Percentiles rank a stretch among this genome's conserved stretches.
Evolutionary conservation across 2,113 vertebrate species (phyloP).

Genomic region (Sylvilagus bachmani): DNA sequence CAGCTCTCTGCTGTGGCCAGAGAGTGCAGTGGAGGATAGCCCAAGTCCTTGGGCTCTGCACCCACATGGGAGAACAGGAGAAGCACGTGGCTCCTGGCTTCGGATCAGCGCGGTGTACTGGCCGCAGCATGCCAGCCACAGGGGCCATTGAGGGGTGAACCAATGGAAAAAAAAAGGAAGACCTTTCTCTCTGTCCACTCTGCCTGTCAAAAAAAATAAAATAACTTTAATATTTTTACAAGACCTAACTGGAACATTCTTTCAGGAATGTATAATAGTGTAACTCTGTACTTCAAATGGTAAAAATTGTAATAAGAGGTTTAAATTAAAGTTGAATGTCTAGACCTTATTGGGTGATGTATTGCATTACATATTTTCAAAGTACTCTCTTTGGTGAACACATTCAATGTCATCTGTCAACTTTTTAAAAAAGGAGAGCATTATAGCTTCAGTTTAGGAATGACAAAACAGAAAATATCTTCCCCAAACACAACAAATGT

Average conservation of each 20-base stretch:
- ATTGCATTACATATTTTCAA: neutral
- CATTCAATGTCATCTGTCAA: neutral
- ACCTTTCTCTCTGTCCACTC: too few relatives aligned
- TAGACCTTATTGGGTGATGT: neutral
- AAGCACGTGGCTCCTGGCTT: too few relatives aligned
- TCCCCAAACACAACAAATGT: neutral
- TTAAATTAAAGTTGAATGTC: conserved; percentile 22
- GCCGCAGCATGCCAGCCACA: too few relatives aligned
- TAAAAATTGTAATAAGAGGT: neutral
- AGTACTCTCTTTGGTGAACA: neutral
- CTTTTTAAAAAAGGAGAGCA: neutral
- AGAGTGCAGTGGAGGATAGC: too few relatives aligned
- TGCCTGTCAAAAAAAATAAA: too few relatives aligned
- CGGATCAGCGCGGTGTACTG: too few relatives aligned
- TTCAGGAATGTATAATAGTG: neutral
- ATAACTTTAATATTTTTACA: neutral
- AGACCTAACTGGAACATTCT: neutral
- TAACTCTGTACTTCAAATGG: neutral
- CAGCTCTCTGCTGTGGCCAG: too few relatives aligned
- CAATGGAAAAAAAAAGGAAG: too few relatives aligned
- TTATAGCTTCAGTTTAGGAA: neutral
- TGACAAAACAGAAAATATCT: neutral
- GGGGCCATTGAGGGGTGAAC: too few relatives aligned
- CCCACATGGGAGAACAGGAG: too few relatives aligned
- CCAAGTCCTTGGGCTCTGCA: too few relatives aligned